phyloP scores from a whole-genome alignment of 2,888 invertebrate genomes.

The Eristalis tenax region DNA sequence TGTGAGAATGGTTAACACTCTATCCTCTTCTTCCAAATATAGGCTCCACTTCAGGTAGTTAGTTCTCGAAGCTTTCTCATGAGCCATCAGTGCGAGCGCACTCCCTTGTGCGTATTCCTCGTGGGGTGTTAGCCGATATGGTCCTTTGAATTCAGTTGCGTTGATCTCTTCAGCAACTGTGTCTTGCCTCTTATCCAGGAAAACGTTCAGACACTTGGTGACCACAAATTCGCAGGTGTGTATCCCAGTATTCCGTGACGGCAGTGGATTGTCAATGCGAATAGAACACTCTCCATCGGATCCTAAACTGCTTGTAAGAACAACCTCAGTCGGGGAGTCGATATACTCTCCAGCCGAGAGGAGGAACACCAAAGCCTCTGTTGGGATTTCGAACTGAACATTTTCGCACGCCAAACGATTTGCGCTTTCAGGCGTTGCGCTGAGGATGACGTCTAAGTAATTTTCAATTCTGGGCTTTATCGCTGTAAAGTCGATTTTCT shows the following conservation, averaged over 20 bases:
- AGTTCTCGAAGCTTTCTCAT: not conserved
- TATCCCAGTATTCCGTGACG: slow-evolving; percentile 76
- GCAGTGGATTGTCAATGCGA: slow-evolving; percentile 76
- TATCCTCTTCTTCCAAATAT: not conserved
- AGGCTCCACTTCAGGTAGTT: slow-evolving; percentile 43
- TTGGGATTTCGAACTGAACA: slow-evolving; percentile 70
- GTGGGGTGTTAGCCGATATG: not conserved
- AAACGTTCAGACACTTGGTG: slow-evolving; percentile 9
- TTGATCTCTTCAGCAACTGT: slow-evolving; percentile 3
- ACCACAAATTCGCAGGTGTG: slow-evolving; percentile 75
- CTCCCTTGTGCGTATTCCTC: not conserved
- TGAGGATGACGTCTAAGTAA: slow-evolving; percentile 51
- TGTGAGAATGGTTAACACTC: slow-evolving; percentile 27
- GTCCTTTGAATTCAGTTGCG: slow-evolving; percentile 1
- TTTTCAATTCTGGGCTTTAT: slow-evolving; percentile 73
- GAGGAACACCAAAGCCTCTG: slow-evolving; percentile 76
- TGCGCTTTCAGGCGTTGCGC: not conserved
- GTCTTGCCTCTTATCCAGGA: not conserved
- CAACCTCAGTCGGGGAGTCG: slow-evolving; percentile 77
- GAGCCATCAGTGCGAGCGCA: not conserved
- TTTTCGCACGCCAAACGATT: not conserved
- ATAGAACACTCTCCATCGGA: slow-evolving; percentile 67
- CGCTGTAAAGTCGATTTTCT: slow-evolving; percentile 54
- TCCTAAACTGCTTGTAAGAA: slow-evolving; percentile 58
- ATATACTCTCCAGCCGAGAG: slow-evolving; percentile 75